Conservation (phyloP, 2,113 vertebrate genomes). For the Ramphastos sulfuratus region DNA sequence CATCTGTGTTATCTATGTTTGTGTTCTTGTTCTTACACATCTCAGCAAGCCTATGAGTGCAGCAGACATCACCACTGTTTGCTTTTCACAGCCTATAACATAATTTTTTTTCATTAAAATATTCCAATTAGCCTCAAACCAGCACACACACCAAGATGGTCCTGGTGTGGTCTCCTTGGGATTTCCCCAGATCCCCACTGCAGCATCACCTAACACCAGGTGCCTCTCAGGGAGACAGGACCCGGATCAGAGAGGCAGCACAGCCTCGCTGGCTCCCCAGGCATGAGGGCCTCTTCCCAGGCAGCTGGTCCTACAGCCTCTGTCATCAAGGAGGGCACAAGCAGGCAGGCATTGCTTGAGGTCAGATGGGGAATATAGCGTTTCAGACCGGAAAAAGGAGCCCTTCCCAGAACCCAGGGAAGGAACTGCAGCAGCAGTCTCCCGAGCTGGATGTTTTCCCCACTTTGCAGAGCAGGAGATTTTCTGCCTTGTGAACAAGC, state of each 20-base stretch:
- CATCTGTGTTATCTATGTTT: too few species aligned
- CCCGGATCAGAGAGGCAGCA: background rate
- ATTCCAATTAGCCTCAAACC: too few species aligned
- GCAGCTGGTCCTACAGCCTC: background rate
- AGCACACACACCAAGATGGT: background rate
- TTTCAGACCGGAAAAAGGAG: background rate
- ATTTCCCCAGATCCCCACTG: background rate
- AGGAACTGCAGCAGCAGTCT: background rate
- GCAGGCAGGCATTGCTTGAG: background rate
- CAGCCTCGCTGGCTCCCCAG: background rate
- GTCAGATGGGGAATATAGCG: background rate
- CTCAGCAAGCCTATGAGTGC: too few species aligned
- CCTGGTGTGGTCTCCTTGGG: background rate
- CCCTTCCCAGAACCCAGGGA: fast-evolving
- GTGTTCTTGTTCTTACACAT: too few species aligned
- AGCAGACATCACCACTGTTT: too few species aligned
- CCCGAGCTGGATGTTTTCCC: background rate
- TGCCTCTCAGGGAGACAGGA: background rate
- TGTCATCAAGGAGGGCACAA: background rate
- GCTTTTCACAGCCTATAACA: too few species aligned
- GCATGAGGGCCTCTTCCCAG: background rate
- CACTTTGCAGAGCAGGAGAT: background rate
- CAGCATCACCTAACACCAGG: background rate
- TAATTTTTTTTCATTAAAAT: too few species aligned
- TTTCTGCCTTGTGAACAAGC: background rate